These are phyloP conservation scores for Leucoptera coffeella DNA, from an alignment of 2,888 invertebrate species.

Conservation along the genomic window DNA sequence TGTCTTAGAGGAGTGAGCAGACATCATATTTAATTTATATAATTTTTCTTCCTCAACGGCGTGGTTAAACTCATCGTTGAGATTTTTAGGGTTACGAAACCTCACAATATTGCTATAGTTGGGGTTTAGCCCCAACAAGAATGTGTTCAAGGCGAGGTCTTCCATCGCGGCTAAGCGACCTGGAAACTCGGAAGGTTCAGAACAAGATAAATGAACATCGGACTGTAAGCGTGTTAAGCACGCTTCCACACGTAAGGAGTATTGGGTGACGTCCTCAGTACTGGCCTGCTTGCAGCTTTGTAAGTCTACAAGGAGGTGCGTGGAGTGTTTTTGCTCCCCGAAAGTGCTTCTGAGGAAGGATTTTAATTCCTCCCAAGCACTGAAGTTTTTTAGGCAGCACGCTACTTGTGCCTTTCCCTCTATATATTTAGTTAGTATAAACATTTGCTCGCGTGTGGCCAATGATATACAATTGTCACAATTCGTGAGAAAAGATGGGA, in stretches of 20 bases:
- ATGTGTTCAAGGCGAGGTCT: not conserved
- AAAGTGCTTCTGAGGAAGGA: no score
- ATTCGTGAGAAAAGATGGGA: no score
- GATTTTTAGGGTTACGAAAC: not conserved
- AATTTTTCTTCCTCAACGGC: slow-evolving; percentile 1
- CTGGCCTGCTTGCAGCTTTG: not conserved
- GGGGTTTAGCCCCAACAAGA: not conserved
- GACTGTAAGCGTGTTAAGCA: not conserved
- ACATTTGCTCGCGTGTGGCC: no score
- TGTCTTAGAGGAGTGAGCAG: no score
- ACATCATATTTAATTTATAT: no score
- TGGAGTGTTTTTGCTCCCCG: not conserved
- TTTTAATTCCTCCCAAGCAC: no score
- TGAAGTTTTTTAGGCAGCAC: no score
- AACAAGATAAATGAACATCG: not conserved
- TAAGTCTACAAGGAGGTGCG: not conserved
- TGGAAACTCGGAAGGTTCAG: no score
- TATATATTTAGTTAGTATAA: no score
- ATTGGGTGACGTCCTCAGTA: not conserved
- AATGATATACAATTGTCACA: no score
- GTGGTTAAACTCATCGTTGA: not conserved
- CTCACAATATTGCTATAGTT: not conserved
- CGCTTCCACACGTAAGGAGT: not conserved
- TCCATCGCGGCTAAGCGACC: slow-evolving; percentile 1
- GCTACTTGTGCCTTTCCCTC: no score